These are phyloP conservation scores for Propithecus perrieri DNA, from an alignment of 2,797 vertebrate species.

Conservation along the genomic window DNA sequence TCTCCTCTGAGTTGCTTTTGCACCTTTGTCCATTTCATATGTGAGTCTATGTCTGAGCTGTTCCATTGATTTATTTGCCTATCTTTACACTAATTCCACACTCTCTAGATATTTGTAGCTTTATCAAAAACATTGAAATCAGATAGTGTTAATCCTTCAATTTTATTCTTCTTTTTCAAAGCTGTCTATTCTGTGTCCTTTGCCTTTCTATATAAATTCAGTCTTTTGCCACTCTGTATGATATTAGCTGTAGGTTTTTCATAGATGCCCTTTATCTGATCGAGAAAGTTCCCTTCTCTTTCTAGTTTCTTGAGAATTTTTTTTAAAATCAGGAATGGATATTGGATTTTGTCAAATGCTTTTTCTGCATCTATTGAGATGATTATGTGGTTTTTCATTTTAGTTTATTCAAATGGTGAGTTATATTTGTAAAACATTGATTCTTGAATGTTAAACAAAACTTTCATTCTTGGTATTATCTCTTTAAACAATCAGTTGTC, in stretches of 20 bases:
- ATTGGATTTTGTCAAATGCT: neutral
- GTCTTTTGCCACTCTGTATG: neutral
- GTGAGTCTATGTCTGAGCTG: neutral
- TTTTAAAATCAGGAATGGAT: neutral
- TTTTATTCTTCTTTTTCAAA: neutral
- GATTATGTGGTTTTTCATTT: neutral
- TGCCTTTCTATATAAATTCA: neutral
- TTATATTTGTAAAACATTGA: neutral
- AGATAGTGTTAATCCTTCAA: neutral
- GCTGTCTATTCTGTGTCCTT: neutral
- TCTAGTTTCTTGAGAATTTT: neutral
- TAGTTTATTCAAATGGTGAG: neutral
- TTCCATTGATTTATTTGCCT: neutral
- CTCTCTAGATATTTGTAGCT: neutral
- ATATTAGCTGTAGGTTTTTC: neutral
- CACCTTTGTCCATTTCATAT: neutral
- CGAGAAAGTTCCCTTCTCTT: neutral
- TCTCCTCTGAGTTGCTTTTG: neutral
- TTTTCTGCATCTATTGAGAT: neutral
- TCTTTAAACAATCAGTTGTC: neutral
- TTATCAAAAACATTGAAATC: neutral
- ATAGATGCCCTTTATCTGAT: neutral
- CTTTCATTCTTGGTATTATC: no score
- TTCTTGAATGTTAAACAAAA: no score
- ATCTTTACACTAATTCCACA: neutral